Conservation (phyloP, 2,888 invertebrate genomes). For the Cataglyphis altisquamis region DNA sequence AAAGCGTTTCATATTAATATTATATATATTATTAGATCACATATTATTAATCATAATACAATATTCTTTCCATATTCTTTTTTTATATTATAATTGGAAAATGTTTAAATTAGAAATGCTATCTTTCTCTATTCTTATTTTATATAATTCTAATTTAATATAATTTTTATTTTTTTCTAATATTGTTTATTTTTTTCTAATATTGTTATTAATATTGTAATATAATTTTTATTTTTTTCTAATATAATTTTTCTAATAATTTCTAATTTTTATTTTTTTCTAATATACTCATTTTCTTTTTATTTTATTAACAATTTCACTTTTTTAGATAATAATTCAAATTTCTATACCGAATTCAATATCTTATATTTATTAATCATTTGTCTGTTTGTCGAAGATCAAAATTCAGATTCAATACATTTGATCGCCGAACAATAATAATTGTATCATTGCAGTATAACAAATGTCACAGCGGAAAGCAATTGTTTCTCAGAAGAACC, state of each 20-base stretch:
- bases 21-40: background rate
- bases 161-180: background rate
- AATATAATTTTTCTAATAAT: too few species aligned
- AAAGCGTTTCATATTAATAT: background rate
- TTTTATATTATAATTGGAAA: background rate
- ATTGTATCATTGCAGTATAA: background rate
- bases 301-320: background rate
- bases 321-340: background rate
- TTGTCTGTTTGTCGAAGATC: background rate
- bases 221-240: background rate
- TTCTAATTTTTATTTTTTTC: background rate
- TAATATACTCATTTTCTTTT: background rate
- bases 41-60: background rate
- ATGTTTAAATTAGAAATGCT: background rate
- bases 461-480: background rate
- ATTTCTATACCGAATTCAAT: background rate
- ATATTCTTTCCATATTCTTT: background rate
- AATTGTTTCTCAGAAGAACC: background rate
- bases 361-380: constrained; percentile 5
- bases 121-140: background rate
- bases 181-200: background rate
- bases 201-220: too few species aligned
- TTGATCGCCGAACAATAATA: background rate
- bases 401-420: background rate
- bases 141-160: constrained; percentile 12